phyloP scores from a whole-genome alignment of 53 echinoderm and acorn worm genomes.

The Arbacia lixula region DNA sequence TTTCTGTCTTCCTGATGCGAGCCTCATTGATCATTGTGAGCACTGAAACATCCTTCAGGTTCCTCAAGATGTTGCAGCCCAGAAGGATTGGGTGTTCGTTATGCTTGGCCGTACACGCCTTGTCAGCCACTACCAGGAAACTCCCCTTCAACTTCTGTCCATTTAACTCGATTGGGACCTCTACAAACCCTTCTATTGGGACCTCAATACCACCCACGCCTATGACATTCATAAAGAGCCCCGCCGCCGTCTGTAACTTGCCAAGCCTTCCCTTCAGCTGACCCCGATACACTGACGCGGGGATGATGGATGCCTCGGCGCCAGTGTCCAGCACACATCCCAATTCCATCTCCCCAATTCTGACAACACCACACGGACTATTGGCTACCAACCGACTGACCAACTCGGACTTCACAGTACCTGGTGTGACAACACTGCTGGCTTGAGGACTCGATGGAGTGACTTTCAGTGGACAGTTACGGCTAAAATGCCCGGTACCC shows the following conservation, averaged over 20 bases:
- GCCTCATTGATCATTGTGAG: not conserved
- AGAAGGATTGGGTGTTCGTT: slow-evolving; percentile 6
- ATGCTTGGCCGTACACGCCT: not conserved
- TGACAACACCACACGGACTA: slow-evolving; percentile 47
- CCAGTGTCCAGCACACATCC: slow-evolving; percentile 64
- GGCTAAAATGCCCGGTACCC: slow-evolving; percentile 35
- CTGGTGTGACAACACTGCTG: not conserved
- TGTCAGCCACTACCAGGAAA: slow-evolving; percentile 34
- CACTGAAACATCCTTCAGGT: not conserved
- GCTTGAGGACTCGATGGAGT: not conserved
- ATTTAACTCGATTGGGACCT: not conserved
- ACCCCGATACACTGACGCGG: slow-evolving; percentile 35
- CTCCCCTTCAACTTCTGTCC: slow-evolving; percentile 45
- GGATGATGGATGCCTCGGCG: slow-evolving; percentile 56
- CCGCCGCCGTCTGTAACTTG: not conserved
- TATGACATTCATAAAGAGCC: slow-evolving; percentile 35
- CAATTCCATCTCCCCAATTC: slow-evolving; percentile 21
- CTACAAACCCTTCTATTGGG: slow-evolving; percentile 52
- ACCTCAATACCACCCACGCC: slow-evolving; percentile 45
- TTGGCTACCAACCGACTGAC: slow-evolving; percentile 26
- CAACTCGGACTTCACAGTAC: slow-evolving; percentile 3
- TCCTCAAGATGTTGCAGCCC: slow-evolving; percentile 38
- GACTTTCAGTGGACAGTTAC: slow-evolving; percentile 7
- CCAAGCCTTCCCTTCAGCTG: slow-evolving; percentile 22
- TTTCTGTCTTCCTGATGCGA: not conserved